phyloP scores from a whole-genome alignment of 2,797 vertebrate species.

The Sphenopsis melanotis region DNA sequence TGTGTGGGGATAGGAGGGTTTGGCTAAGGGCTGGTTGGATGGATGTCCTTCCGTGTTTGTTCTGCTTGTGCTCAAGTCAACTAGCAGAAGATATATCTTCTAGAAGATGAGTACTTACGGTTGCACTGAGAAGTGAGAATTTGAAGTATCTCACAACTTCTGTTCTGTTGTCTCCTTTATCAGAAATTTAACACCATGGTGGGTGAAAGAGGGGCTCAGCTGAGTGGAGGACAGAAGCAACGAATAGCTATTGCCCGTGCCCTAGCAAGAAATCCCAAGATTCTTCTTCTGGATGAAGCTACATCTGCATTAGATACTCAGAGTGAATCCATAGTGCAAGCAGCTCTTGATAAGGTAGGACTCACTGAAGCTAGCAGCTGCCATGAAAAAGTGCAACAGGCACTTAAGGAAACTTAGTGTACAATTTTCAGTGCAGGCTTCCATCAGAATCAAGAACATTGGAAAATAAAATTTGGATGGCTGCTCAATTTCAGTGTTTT shows the following conservation, averaged over 20 bases:
- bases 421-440: neutral
- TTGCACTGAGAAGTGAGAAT: neutral
- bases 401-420: neutral
- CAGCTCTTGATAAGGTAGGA: constrained; percentile 75
- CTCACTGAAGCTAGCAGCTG: neutral
- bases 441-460: neutral
- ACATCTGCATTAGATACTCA: constrained; percentile 78
- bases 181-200: constrained; percentile 82
- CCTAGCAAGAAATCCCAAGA: constrained; percentile 76
- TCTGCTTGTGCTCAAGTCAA: neutral
- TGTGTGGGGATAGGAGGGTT: neutral
- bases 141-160: neutral
- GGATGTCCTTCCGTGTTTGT: neutral
- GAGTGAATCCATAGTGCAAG: constrained; percentile 77
- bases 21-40: neutral
- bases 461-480: neutral
- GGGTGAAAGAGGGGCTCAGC: constrained; percentile 79
- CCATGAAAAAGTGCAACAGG: neutral
- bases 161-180: neutral
- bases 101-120: neutral
- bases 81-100: neutral
- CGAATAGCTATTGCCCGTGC: constrained; percentile 80
- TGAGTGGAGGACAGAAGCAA: constrained; percentile 83
- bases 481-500: neutral
- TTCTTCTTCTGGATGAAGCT: constrained; percentile 79